A percentile compares a stretch with the other conserved stretches of the same genome.
phyloP scores from a whole-genome alignment of 1,140 invertebrate genomes.

The Calliopsis andreniformis region DNA sequence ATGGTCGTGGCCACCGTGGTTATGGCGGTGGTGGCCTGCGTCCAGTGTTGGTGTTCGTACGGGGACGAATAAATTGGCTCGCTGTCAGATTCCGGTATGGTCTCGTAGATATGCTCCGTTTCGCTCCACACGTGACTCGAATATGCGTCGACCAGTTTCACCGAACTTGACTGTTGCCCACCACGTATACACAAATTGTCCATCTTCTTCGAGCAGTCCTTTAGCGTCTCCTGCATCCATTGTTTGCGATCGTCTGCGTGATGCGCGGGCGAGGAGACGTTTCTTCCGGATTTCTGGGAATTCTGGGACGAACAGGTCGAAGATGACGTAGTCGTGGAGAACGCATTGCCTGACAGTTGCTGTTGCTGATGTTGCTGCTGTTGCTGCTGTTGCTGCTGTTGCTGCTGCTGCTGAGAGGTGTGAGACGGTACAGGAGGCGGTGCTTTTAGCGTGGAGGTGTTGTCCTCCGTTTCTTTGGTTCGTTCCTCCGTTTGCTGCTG shows the following conservation, averaged over 20 bases:
- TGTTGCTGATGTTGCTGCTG: conserved; percentile 23
- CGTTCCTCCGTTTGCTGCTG: conserved; percentile 70
- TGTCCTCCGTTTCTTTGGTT: conserved; percentile 58
- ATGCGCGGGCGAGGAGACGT: conserved; percentile 55
- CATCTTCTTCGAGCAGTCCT: conserved; percentile 74
- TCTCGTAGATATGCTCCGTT: conserved; percentile 87
- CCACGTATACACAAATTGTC: conserved; percentile 68
- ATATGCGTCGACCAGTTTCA: conserved; percentile 73
- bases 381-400: not conserved
- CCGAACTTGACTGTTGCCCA: conserved; percentile 54
- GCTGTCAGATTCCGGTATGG: conserved; percentile 85
- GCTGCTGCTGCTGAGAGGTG: conserved; percentile 36
- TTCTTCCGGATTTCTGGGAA: conserved; percentile 65
- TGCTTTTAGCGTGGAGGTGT: conserved; percentile 58
- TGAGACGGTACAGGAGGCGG: conserved; percentile 70
- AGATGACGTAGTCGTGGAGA: conserved; percentile 49
- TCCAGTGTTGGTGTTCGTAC: conserved; percentile 81
- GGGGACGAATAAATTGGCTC: conserved; percentile 87
- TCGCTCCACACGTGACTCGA: conserved; percentile 78
- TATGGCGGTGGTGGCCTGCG: conserved; percentile 26
- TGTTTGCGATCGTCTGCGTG: conserved; percentile 61
- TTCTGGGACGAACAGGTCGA: conserved; percentile 68
- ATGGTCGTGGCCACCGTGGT: not conserved
- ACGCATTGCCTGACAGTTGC: conserved; percentile 9
- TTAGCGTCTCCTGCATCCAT: conserved; percentile 71